Conservation (phyloP, 92 coral and sea anemone genomes). For the Parazoanthus atlanticus region DNA sequence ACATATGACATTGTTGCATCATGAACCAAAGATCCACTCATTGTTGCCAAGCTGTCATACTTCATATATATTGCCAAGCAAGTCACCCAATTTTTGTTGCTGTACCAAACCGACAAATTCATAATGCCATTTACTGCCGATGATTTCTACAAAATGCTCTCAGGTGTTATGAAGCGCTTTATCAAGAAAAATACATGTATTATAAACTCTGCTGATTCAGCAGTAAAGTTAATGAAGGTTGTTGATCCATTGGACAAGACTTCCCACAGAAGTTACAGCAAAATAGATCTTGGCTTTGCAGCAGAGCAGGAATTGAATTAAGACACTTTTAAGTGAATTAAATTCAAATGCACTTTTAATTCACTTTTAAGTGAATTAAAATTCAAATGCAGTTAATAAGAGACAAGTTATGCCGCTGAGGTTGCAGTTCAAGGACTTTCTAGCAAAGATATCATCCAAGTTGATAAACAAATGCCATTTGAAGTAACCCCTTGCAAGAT, state of each 20-base stretch:
- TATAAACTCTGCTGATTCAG: constrained; percentile 30
- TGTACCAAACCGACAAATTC: constrained; percentile 46
- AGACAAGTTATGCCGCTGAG: constrained; percentile 14
- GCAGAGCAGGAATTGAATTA: constrained; percentile 35
- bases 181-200: constrained; percentile 18
- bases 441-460: constrained; percentile 15
- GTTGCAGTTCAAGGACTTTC: constrained; percentile 35
- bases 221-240: constrained; percentile 30
- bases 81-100: constrained; percentile 39
- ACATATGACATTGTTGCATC: constrained; percentile 50
- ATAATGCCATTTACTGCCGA: constrained; percentile 48
- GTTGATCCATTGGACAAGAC: constrained; percentile 37
- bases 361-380: too few relatives aligned
- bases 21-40: constrained; percentile 40
- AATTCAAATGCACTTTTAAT: too few relatives aligned
- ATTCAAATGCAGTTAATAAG: constrained; percentile 31
- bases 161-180: constrained; percentile 45
- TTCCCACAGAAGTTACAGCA: constrained; percentile 33
- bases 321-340: too few relatives aligned
- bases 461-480: constrained; percentile 24
- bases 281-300: constrained; percentile 45
- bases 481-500: constrained; percentile 41
- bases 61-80: constrained; percentile 51
- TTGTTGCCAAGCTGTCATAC: constrained; percentile 25
- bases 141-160: constrained; percentile 30